Evolutionary conservation across 2,888 invertebrate species (phyloP).

Genomic region (Clivina fossor): DNA sequence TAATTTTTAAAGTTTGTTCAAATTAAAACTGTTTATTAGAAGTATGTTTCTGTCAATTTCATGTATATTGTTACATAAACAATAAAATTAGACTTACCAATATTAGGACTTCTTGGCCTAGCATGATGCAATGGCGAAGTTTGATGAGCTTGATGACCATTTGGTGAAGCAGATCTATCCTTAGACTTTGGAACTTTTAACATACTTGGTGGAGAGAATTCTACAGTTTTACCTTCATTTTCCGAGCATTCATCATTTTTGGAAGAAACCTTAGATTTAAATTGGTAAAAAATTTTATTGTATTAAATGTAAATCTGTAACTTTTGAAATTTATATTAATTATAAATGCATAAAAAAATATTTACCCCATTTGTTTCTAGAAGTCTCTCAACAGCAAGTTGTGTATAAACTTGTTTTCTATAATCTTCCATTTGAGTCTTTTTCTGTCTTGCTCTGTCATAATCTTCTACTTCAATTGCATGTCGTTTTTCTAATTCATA

Average conservation of each 20-base stretch:
- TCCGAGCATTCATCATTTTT: conserved; percentile 65
- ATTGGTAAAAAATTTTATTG: conserved; percentile 1
- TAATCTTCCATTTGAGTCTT: conserved; percentile 88
- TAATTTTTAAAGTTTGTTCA: too few relatives aligned
- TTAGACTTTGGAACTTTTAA: conserved; percentile 49
- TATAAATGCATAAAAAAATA: conserved; percentile 26
- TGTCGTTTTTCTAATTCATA: conserved; percentile 89
- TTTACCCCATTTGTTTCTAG: conserved; percentile 77
- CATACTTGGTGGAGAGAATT: conserved; percentile 48
- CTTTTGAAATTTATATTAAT: neutral
- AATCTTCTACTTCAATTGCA: conserved; percentile 90
- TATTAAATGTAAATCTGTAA: too few relatives aligned
- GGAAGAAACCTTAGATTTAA: conserved; percentile 54
- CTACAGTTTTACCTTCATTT: conserved; percentile 48
- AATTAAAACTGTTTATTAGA: too few relatives aligned
- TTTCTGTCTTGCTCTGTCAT: conserved; percentile 85
- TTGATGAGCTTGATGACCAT: conserved; percentile 51
- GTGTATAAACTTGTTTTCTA: conserved; percentile 71
- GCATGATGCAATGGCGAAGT: conserved; percentile 56
- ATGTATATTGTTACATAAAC: too few relatives aligned
- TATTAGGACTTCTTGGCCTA: conserved; percentile 56
- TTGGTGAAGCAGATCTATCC: conserved; percentile 54
- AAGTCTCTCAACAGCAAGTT: conserved; percentile 73
- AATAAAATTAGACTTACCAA: too few relatives aligned
- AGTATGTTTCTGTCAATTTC: neutral